Conservation (phyloP, 2,888 invertebrate genomes). For the Vanessa cardui region DNA sequence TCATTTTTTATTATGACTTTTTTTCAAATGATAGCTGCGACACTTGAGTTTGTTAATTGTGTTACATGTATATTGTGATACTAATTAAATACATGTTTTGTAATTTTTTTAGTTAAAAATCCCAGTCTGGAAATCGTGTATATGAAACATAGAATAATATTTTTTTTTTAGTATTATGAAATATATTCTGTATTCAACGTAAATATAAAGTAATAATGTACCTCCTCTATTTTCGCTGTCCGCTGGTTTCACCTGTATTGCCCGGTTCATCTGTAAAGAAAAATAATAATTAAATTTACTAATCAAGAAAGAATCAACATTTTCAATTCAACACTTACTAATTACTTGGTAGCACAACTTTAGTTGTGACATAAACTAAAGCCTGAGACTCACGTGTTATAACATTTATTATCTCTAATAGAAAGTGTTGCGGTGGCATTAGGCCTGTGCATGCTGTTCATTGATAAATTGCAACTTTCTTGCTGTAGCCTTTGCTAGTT, state of each 20-base stretch:
- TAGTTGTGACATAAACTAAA: too few species aligned
- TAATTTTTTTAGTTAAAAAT: too few species aligned
- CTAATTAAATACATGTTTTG: too few species aligned
- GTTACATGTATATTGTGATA: background rate
- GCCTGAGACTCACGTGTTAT: too few species aligned
- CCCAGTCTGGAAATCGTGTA: background rate
- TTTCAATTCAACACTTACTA: background rate
- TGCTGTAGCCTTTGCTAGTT: too few species aligned
- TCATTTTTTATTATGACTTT: background rate
- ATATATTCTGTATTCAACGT: background rate
- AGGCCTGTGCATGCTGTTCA: too few species aligned
- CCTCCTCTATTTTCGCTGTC: slow-evolving; percentile 99
- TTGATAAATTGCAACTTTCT: too few species aligned
- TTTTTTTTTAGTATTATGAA: background rate
- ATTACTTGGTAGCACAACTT: too few species aligned
- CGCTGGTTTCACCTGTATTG: slow-evolving; percentile 99
- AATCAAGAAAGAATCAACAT: slow-evolving; percentile 12
- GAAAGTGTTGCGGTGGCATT: too few species aligned
- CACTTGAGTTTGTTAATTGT: background rate
- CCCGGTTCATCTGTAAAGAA: slow-evolving; percentile 98
- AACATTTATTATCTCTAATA: too few species aligned
- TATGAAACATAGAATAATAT: background rate
- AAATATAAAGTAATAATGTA: slow-evolving; percentile 66
- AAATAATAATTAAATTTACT: slow-evolving; percentile 54
- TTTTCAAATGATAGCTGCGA: background rate